Evolutionary conservation across 2,888 invertebrate genomes (phyloP).

Genomic region (Tryphoninae sp.): DNA sequence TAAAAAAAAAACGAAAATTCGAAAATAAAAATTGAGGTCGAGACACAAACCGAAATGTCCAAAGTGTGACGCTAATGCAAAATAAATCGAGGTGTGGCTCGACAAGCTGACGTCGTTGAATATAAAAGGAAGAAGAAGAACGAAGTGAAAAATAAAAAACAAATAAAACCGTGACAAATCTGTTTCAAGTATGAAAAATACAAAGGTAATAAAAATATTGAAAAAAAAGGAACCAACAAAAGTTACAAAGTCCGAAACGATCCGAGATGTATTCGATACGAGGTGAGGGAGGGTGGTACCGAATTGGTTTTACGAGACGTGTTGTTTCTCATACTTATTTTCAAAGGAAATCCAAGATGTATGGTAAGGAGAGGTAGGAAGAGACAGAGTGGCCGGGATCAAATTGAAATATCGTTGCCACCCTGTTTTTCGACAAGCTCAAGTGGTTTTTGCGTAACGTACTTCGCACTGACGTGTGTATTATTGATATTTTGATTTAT

Average conservation of each 20-base stretch:
- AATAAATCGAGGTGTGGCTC: background rate
- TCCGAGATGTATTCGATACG: conserved; percentile 16
- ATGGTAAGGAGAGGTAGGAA: background rate
- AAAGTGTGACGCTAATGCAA: no score
- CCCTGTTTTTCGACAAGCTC: no score
- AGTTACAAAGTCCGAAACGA: conserved; percentile 29
- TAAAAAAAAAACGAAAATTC: no score
- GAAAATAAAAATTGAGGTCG: no score
- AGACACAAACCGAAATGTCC: no score
- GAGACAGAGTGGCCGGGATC: background rate
- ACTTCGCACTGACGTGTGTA: background rate
- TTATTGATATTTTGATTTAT: background rate
- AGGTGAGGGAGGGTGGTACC: background rate
- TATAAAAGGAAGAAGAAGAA: no score
- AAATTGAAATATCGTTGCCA: conserved; percentile 42
- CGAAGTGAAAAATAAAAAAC: background rate
- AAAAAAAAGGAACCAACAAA: background rate
- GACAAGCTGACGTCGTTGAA: no score
- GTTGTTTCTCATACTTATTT: conserved; percentile 11
- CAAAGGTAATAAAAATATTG: conserved; percentile 19
- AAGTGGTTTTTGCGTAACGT: background rate
- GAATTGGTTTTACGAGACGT: conserved; percentile 40
- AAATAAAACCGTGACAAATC: background rate
- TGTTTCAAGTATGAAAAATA: conserved; percentile 21
- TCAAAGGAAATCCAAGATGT: background rate